Percentiles rank a stretch among this genome's conserved stretches.
These are phyloP conservation scores for Coelopa frigida DNA, from an alignment of 1,140 invertebrate genomes.

Conservation along the genomic window DNA sequence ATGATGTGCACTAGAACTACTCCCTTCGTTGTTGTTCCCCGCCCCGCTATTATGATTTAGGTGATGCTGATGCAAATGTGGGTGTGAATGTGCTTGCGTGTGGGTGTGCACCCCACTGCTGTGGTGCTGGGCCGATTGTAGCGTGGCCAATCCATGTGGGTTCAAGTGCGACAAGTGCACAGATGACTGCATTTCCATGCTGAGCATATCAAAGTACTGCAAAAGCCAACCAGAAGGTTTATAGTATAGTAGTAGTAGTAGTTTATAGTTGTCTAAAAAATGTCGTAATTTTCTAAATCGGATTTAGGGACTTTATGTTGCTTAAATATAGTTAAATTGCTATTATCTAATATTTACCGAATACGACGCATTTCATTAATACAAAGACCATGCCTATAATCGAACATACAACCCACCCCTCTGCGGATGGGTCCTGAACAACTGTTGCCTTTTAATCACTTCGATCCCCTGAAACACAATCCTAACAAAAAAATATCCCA, in stretches of 20 bases:
- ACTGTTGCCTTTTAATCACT: too few relatives aligned
- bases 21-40: conserved; percentile 15
- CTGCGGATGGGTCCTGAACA: too few relatives aligned
- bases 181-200: conserved; percentile 39
- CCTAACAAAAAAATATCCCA: too few relatives aligned
- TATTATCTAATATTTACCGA: conserved; percentile 5
- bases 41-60: conserved; percentile 10
- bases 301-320: not conserved
- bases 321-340: conserved; percentile 1
- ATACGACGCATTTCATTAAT: too few relatives aligned
- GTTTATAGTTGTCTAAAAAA: not conserved
- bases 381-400: too few relatives aligned
- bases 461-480: too few relatives aligned
- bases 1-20: conserved; percentile 13
- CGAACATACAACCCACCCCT: too few relatives aligned
- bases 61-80: conserved; percentile 22
- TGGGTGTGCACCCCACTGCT: not conserved
- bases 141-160: conserved; percentile 23
- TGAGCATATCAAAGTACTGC: conserved; percentile 31
- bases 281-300: not conserved
- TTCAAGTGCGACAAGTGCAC: conserved; percentile 31
- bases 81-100: conserved; percentile 2
- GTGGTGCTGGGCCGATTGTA: conserved; percentile 20
- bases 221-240: conserved; percentile 7
- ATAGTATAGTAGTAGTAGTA: too few relatives aligned